phyloP scores from a whole-genome alignment of 2,113 vertebrate species.

The Microcebus ravelobensis region DNA sequence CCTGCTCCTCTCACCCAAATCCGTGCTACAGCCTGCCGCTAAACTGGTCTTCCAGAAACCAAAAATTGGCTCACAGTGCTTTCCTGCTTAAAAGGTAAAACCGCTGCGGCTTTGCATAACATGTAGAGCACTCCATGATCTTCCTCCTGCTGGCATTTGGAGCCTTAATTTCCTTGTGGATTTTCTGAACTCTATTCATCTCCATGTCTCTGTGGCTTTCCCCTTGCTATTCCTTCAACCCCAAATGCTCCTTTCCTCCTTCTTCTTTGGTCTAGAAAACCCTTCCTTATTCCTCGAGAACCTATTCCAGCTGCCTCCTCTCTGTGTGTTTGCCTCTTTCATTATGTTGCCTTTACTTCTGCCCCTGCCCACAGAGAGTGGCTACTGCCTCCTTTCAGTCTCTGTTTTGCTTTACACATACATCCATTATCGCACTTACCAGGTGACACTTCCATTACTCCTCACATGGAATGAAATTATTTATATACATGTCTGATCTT shows the following conservation, averaged over 20 bases:
- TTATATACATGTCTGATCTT: background rate
- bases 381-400: background rate
- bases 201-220: background rate
- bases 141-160: background rate
- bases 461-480: background rate
- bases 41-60: background rate
- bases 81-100: background rate
- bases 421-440: accelerated
- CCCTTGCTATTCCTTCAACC: background rate
- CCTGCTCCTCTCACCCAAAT: background rate
- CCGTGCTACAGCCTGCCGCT: background rate
- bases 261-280: background rate
- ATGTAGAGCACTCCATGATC: too few species aligned
- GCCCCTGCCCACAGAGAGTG: background rate
- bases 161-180: background rate
- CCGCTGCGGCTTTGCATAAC: background rate
- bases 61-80: background rate
- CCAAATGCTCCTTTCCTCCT: background rate
- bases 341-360: background rate
- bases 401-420: background rate
- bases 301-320: background rate
- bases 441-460: background rate
- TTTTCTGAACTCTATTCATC: background rate
- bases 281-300: background rate
- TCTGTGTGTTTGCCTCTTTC: background rate